Evolutionary conservation across 2,113 vertebrate genomes (phyloP), one percentile per base, ranked within the genome.

Genomic region (Cavia aperea): DNA sequence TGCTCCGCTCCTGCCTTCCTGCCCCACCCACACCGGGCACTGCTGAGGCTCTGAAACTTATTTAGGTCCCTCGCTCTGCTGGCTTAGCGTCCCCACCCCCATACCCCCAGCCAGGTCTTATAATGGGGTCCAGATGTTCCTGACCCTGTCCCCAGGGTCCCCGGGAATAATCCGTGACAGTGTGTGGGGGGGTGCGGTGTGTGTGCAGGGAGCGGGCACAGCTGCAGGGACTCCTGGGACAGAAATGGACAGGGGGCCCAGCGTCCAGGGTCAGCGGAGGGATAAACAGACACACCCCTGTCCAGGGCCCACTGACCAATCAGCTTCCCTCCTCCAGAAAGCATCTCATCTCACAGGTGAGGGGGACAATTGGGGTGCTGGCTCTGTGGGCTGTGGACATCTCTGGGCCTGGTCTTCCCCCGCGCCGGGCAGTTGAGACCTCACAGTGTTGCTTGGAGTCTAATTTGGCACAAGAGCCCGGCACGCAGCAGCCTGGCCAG

Each of bases 101-200:
- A 19, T 73, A 81, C 86, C 93, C 95, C 94, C 92, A 94, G 86
- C 93, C 46, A 60, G 92, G 93, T 87, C 86, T 77, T 15, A 14
- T 95, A 96, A 97, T 63, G 65, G 94, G 87, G 92, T 92, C 95
- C 96, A 96, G 95, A 96, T 96, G 96, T 93, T 77, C 91, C 36
- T 23, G 51, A 26, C 79, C 21, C 31, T 90, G 89, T 96, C 96
- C 96, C 94, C 95, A 87, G 95, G 95, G 95, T 85, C 95, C 95
- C 84, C 62, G 70, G 51, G 56, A 94, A 94, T 96, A 97, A 97
- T 97, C 93, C 89, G 93, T 96, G 95, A 95, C 96, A 94, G 95
- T 95, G 68, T 39, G 66, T 18, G 36, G 90, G 87, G 94, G 31
- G 29, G 73, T 63, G 90, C 78, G 90, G 87, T 93, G 31, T 21